These are phyloP conservation scores for Drosophila eohydei DNA, from an alignment of 2,888 invertebrate species.

Conservation along the genomic window DNA sequence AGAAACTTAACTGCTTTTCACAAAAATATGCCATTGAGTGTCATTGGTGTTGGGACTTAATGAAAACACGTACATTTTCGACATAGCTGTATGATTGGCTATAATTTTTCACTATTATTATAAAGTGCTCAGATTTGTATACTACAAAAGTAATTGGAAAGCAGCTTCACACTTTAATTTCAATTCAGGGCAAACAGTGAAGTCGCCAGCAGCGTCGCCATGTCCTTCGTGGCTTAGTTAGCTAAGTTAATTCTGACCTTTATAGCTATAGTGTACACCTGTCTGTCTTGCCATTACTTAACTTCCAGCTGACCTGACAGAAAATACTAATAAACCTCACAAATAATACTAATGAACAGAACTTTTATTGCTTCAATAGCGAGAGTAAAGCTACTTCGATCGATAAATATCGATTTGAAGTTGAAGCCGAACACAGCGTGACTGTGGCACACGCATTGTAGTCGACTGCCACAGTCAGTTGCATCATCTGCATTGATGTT, in stretches of 20 bases:
- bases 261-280: too few relatives aligned
- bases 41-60: too few relatives aligned
- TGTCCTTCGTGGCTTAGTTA: not conserved
- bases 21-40: not conserved
- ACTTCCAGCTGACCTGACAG: too few relatives aligned
- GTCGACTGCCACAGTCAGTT: slow-evolving; percentile 4
- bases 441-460: not conserved
- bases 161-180: slow-evolving; percentile 7
- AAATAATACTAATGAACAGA: too few relatives aligned
- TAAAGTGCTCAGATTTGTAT: too few relatives aligned
- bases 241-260: not conserved
- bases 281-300: not conserved
- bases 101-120: too few relatives aligned
- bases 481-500: slow-evolving; percentile 13
- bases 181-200: slow-evolving; percentile 8
- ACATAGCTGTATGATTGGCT: too few relatives aligned
- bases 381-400: not conserved
- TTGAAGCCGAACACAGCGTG: not conserved
- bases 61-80: not conserved
- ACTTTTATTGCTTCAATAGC: not conserved
- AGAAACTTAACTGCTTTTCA: not conserved
- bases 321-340: too few relatives aligned
- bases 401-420: not conserved
- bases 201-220: not conserved
- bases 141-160: too few relatives aligned